Evolutionary conservation across 2,888 invertebrate genomes (phyloP), one percentile per base, ranked within the genome.

Genomic region (Meiosimyza platycephala): DNA sequence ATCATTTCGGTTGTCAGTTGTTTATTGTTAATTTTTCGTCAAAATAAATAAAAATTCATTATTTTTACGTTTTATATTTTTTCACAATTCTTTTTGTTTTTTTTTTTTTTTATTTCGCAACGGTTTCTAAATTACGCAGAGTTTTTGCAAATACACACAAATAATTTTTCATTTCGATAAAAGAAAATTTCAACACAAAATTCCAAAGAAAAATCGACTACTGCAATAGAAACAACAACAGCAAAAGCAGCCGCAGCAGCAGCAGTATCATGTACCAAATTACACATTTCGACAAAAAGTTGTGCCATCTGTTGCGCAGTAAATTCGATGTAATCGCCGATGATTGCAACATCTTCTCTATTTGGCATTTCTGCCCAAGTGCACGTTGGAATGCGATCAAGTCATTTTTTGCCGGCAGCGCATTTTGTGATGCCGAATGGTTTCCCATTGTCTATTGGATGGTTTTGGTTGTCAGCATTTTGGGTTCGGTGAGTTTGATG

Each of bases 381-480:
- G 48, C 57, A 1, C 76, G 76, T 12, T 80, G 78, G 78, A 67
- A 75, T 11, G 71, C 78, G 7, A 6, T 79, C 0, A 75, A 73
- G 57, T 65, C 71, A 22, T 75, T 76, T 18, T 67, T 79, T 7
- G 18, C 50, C 1, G 69, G 76, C 12, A 57, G 75, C n/a, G 66
- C 78, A 6, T 62, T 78, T 1, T 82, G 81, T 64, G 74, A 73
- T 6, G 75, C 79, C 12, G 78, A 79, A 50, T 76, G 80, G 75
- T 84, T 82, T 78, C 79, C 82, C 11, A 22, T 80, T 3, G 72
- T 81, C 33, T 84, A 79, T 75, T 83, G 84, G 83, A 40, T 79
- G 47, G 78, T 80, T 2, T 62, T 83, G 40, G 15, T 63, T 1
- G 70, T 80, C 6, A 80, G 80, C 73, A 48, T 78, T 13, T 52